Base-by-base conservation (phyloP, 2,797 vertebrate species). In the Tarsius wallacei region DNA sequence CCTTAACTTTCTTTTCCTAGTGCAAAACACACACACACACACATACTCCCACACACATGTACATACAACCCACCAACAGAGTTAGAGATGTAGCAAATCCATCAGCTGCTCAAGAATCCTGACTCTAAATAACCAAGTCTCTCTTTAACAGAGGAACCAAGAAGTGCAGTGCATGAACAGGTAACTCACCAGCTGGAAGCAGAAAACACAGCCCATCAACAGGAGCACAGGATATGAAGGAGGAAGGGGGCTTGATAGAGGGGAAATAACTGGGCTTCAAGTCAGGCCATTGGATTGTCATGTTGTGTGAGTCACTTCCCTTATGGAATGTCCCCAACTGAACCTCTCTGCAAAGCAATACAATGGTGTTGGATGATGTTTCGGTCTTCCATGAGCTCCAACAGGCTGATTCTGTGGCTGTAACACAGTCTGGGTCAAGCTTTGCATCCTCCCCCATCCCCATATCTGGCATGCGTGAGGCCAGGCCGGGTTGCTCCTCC, bases 101-200 rank as follows among this genome's bases (percentile, higher is more conserved):
- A 64, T 76, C 14, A 24, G 36, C 28, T 64, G 5, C 66, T 31
- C 66, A 47, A 61, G 51, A 42, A 55, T 64, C 61, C 47, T 57
- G 36, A 49, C 21, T 47, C 33, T 33, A 70, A 80, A 36, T 55
- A 63, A 22, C 28, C 17, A 31, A 19, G 15, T n/a, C 53, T 64
- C 9, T 51, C 13, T 87, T 47, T 87, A 78, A 57, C 1, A 82
- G 74, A 77, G 68, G n/a, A 28, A 36, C 31, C 4, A 51, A 26
- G 14, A 9, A 9, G 0, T 6, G 2, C 49, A 13, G 2, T 16
- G 7, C 26, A 31, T 14, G 47, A 61, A 1, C 36, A 61, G 22
- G 47, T 21, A 78, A 68, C 31, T 42, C 42, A 42, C 42, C 24
- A 31, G 3, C 13, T 61, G 82, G 47, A 4, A 13, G 55, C 24